These are phyloP conservation scores for Solenopsis fugax DNA, from an alignment of 1,140 invertebrate genomes.

Conservation along the genomic window DNA sequence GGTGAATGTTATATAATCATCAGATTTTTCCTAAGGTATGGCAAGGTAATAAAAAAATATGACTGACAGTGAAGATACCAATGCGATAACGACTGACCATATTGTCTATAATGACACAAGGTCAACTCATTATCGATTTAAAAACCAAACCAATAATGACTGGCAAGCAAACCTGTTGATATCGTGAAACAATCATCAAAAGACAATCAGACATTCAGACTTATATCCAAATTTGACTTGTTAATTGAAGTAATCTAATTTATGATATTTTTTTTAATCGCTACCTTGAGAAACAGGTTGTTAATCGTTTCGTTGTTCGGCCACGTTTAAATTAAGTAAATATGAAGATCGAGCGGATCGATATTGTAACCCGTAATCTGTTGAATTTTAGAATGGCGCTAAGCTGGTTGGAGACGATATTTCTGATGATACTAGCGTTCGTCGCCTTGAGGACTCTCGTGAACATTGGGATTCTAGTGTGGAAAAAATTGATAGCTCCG, in stretches of 20 bases:
- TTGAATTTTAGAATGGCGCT: constrained; percentile 80
- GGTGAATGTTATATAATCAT: background rate
- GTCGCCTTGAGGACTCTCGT: constrained; percentile 80
- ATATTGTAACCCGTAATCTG: too few relatives aligned
- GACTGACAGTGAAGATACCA: too few relatives aligned
- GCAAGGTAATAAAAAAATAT: background rate
- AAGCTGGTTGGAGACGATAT: constrained; percentile 83
- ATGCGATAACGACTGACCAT: too few relatives aligned
- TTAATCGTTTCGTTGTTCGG: background rate
- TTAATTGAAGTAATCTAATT: background rate
- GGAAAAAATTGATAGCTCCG: constrained; percentile 84
- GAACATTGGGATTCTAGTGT: constrained; percentile 74
- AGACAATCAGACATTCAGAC: too few relatives aligned
- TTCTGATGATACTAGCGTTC: constrained; percentile 80
- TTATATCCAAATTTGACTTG: background rate
- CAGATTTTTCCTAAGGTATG: background rate
- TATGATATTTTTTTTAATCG: background rate
- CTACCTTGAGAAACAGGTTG: background rate
- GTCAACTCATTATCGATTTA: background rate
- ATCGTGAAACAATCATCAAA: background rate
- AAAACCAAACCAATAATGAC: background rate
- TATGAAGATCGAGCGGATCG: background rate
- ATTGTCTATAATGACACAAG: background rate
- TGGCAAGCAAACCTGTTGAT: background rate
- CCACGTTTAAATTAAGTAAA: background rate